A percentile compares a stretch with the other conserved stretches of the same genome.
These are phyloP conservation scores for Apis mellifera DNA, from an alignment of 1,140 invertebrate genomes.

Conservation along the genomic window Amel_HAv3.1 CM009934.2:12059001-12059500, in stretches of 20 bases:
- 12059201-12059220: not conserved
- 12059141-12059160: not conserved
- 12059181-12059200: not conserved
- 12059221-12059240: not conserved
- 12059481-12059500: constrained; percentile 71
- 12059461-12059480: constrained; percentile 64
- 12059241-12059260: too few relatives aligned
- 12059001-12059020: constrained; percentile 42
- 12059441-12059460: constrained; percentile 55
- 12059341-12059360: not conserved
- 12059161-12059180: not conserved
- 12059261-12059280: too few relatives aligned
- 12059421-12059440: constrained; percentile 46
- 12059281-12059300: not conserved
- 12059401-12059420: constrained; percentile 13
- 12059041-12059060: constrained; percentile 55
- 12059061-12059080: constrained; percentile 29
- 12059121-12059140: too few relatives aligned
- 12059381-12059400: constrained; percentile 16
- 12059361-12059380: not conserved
- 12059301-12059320: not conserved
- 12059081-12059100: not conserved
- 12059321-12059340: too few relatives aligned
- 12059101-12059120: too few relatives aligned
- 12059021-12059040: constrained; percentile 73